Evolutionary conservation across 2,888 invertebrate genomes (phyloP).

Genomic region (Lydus trimaculatus): DNA sequence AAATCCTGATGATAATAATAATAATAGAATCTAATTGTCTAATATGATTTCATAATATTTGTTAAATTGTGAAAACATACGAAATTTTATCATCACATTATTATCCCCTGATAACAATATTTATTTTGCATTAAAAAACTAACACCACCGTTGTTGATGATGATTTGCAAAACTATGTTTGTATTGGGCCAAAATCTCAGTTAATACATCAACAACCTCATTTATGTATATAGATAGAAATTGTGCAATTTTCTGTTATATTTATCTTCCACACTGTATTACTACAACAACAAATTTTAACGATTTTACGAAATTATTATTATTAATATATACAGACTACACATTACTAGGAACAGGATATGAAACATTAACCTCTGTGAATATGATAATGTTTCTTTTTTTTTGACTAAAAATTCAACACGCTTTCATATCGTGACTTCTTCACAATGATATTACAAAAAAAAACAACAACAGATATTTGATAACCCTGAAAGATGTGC

Average conservation of each 20-base stretch:
- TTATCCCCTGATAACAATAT: slow-evolving; percentile 7
- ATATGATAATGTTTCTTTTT: slow-evolving; percentile 2
- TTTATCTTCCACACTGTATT: slow-evolving; percentile 16
- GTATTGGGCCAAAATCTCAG: slow-evolving; percentile 21
- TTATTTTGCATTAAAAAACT: slow-evolving; percentile 13
- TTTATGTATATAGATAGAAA: slow-evolving; percentile 24
- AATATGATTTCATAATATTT: neutral
- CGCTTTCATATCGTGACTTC: slow-evolving; percentile 17
- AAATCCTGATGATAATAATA: neutral
- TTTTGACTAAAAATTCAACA: neutral
- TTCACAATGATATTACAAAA: neutral
- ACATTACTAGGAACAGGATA: slow-evolving; percentile 17
- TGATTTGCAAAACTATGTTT: slow-evolving; percentile 27
- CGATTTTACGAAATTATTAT: slow-evolving; percentile 18
- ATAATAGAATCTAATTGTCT: neutral
- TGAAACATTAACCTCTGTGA: slow-evolving; percentile 24
- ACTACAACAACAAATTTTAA: slow-evolving; percentile 17
- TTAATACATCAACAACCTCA: slow-evolving; percentile 13
- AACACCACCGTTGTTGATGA: slow-evolving; percentile 12
- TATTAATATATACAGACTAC: neutral
- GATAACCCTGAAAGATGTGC: slow-evolving; percentile 10
- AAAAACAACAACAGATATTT: neutral
- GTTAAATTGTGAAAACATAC: slow-evolving; percentile 9
- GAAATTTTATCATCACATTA: slow-evolving; percentile 12
- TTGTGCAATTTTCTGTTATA: slow-evolving; percentile 28